Conservation (phyloP, 2,113 vertebrate species). For the Lates calcarifer region DNA sequence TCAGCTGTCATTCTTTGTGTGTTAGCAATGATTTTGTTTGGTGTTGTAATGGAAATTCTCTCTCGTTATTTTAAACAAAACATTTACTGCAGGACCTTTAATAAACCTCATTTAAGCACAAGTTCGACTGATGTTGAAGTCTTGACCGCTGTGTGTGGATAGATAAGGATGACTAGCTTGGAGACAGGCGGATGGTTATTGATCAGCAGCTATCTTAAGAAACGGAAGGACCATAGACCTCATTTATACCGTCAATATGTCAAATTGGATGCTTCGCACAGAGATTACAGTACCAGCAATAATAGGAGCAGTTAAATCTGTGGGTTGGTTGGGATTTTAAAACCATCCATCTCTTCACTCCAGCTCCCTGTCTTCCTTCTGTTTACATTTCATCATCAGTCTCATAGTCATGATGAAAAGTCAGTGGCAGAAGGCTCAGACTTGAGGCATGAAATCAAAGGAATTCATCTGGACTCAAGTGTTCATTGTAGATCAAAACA, state of each 20-base stretch:
- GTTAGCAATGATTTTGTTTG: not conserved
- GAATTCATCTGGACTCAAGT: not conserved
- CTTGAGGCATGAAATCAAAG: slow-evolving; percentile 11
- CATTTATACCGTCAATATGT: not conserved
- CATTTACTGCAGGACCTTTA: no score
- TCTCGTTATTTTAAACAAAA: not conserved
- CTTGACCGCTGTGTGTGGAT: not conserved
- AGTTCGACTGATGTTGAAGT: not conserved
- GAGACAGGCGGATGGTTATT: slow-evolving; percentile 3
- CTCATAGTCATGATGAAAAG: slow-evolving; percentile 28
- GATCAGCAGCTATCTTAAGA: slow-evolving; percentile 18
- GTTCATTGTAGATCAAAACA: not conserved
- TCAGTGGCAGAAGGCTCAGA: not conserved
- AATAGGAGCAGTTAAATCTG: not conserved
- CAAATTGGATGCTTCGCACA: not conserved
- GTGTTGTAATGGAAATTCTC: not conserved
- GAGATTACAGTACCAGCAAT: not conserved
- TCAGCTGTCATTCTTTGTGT: not conserved
- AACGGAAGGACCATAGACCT: not conserved
- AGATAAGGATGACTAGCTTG: not conserved
- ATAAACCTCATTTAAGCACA: not conserved
- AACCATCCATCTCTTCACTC: slow-evolving; percentile 28
- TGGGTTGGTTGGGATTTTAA: not conserved
- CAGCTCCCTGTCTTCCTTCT: not conserved
- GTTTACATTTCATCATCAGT: slow-evolving; percentile 24